phyloP scores from a whole-genome alignment of 2,113 vertebrate species.

The pig (Sus scrofa) region T2T-Sscrofa CM000820.6:15617001-15617500 shows the following conservation, averaged over 20 bases:
- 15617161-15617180: neutral
- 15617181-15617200: neutral
- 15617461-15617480: slow-evolving; percentile 35
- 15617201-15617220: neutral
- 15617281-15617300: neutral
- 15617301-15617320: neutral
- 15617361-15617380: neutral
- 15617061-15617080: neutral
- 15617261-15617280: neutral
- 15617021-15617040: neutral
- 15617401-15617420: neutral
- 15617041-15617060: neutral
- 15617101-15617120: neutral
- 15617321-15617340: neutral
- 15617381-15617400: neutral
- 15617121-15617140: neutral
- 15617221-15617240: neutral
- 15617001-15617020: slow-evolving; percentile 45
- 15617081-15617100: neutral
- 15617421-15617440: neutral
- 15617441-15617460: neutral
- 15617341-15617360: neutral
- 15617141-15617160: slow-evolving; percentile 4
- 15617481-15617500: slow-evolving; percentile 22
- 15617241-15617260: neutral